phyloP scores from a whole-genome alignment of 1,140 invertebrate species.

The Heterodera schachtii region DNA sequence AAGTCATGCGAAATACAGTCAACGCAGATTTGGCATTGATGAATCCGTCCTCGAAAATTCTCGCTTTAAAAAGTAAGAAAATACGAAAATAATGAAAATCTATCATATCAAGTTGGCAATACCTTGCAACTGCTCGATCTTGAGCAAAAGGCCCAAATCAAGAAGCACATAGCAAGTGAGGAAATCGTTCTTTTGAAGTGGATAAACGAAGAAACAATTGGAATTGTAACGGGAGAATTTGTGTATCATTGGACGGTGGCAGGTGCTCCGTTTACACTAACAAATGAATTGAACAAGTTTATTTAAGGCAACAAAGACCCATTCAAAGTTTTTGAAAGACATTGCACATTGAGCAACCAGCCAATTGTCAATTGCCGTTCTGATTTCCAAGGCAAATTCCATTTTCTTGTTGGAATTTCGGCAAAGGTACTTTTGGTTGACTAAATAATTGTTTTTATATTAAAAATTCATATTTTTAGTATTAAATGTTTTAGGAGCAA shows the following conservation, averaged over 20 bases:
- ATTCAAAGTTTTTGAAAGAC: conserved; percentile 95
- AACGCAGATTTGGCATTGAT: conserved; percentile 99
- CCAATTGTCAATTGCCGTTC: conserved; percentile 99
- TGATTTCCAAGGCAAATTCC: conserved; percentile 92
- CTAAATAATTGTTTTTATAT: no score
- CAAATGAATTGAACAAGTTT: background rate
- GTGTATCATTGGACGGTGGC: conserved; percentile 99
- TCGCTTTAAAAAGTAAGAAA: conserved; percentile 81
- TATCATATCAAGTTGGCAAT: conserved; percentile 79
- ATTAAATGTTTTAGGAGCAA: conserved; percentile 75
- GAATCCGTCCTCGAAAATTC: conserved; percentile 98
- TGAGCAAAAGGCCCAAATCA: conserved; percentile 99
- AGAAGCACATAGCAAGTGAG: conserved; percentile 93
- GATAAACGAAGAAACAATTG: conserved; percentile 95
- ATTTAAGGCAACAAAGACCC: conserved; percentile 69
- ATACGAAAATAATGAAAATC: conserved; percentile 10
- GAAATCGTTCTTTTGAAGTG: conserved; percentile 99
- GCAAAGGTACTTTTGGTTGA: conserved; percentile 71
- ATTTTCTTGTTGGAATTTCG: conserved; percentile 92
- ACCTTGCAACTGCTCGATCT: conserved; percentile 99
- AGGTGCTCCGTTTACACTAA: conserved; percentile 69
- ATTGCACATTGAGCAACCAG: conserved; percentile 88
- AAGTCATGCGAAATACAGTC: conserved; percentile 93
- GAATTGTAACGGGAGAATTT: conserved; percentile 94
- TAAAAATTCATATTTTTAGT: no score